Base-by-base conservation (phyloP, 2,113 vertebrate species). In the Cairina moschata region DNA sequence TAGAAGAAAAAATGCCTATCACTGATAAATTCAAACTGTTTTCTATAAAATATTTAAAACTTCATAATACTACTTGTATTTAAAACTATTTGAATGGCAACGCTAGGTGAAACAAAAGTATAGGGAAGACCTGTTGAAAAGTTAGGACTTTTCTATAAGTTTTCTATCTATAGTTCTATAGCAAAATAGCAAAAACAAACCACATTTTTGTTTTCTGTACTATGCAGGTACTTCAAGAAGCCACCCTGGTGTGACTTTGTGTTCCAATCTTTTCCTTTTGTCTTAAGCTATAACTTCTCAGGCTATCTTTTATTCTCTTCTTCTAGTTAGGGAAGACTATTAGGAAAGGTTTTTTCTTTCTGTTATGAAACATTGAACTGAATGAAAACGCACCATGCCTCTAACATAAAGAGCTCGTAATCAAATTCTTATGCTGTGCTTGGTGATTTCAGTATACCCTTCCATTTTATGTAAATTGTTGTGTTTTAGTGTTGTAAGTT, bases 341-440 rank as follows among this genome's bases (percentile, higher is more conserved):
- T n/a, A 62, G 9, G 60, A 26, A 69, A 62, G 32, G 4, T 62
- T 66, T 9, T 76, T 5, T 1, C 32, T 40, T 80, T 42, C 13
- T 59, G 16, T 56, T 71, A 7, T 50, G 63, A 89, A 77, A 34
- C 6, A 15, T 17, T 74, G 40, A 93, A 44, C 32, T 79, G 38
- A 71, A 20, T 10, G 21, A 31, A 58, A 74, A 44, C 28, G 17
- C 4, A 28, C 21, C 11, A 12, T 34, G 9, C 80, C 6, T 67
- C 16, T 42, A 42, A 36, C 17, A 38, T 75, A n/a, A 90, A 52
- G 4, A 66, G 73, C 50, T 87, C 2, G 14, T 55, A n/a, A 28
- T 50, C 1, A 10, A 66, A 52, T 11, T 52, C 38, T n/a, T 34
- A 23, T 0, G 0, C 28, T 83, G 13, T 31, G 26, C 32, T 59